Percentiles rank a stretch among this genome's conserved stretches.
Conservation (phyloP, 2,113 vertebrate species). For the Caracal caracal region DNA sequence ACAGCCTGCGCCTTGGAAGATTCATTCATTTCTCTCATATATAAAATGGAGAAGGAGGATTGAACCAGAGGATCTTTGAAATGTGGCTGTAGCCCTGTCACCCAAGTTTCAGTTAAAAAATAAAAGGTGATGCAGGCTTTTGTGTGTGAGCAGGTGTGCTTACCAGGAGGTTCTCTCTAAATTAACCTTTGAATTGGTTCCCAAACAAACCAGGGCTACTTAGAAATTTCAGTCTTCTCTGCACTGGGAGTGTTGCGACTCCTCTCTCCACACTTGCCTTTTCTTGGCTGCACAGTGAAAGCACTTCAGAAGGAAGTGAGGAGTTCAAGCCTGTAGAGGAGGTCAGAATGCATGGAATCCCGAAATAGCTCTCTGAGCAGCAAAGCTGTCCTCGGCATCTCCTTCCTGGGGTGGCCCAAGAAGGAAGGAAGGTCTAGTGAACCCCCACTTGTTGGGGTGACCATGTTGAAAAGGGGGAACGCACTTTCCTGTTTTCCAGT, state of each 20-base stretch:
- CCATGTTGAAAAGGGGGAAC: neutral
- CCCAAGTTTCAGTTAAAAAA: neutral
- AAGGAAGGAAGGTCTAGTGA: neutral
- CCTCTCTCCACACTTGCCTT: accelerated
- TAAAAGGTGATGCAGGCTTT: neutral
- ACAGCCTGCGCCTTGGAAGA: neutral
- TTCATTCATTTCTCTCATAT: neutral
- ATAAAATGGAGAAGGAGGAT: neutral
- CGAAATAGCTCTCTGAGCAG: neutral
- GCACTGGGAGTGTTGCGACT: neutral
- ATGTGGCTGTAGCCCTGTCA: neutral
- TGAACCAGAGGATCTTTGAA: neutral
- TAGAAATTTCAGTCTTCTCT: neutral
- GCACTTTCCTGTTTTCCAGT: neutral
- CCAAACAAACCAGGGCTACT: neutral
- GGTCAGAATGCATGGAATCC: neutral
- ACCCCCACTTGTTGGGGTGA: neutral
- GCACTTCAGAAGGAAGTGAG: neutral
- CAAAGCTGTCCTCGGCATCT: neutral
- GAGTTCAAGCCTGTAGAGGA: neutral
- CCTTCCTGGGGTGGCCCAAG: neutral
- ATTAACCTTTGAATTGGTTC: neutral
- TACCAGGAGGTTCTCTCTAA: neutral
- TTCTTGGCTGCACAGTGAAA: neutral
- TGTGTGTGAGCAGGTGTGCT: too few relatives aligned